These are phyloP conservation scores for Cecropterus lyciades DNA, from an alignment of 1,140 invertebrate species.

Conservation along the genomic window DNA sequence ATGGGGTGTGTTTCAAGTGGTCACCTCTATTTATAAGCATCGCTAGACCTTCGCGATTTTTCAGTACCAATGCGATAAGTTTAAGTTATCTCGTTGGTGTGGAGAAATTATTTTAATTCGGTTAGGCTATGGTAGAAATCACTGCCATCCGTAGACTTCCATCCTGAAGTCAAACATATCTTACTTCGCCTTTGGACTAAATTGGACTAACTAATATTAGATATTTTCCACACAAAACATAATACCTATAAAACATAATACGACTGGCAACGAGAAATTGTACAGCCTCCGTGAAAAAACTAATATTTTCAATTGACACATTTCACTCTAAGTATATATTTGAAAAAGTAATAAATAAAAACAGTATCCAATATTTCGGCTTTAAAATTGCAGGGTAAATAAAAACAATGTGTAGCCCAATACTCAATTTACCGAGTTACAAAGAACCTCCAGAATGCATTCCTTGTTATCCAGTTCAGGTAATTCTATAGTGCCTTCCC, in stretches of 20 bases:
- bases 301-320: slow-evolving; percentile 13
- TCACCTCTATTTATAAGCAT: slow-evolving; percentile 40
- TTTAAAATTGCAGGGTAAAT: slow-evolving; percentile 1
- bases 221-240: too few relatives aligned
- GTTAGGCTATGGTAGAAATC: background rate
- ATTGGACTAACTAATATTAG: too few relatives aligned
- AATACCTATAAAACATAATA: background rate
- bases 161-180: background rate
- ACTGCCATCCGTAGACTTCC: background rate
- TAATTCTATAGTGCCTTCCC: slow-evolving; percentile 20
- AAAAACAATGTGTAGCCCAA: slow-evolving; percentile 58
- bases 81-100: slow-evolving; percentile 36
- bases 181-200: too few relatives aligned
- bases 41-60: slow-evolving; percentile 27
- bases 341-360: background rate
- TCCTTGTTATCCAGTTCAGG: slow-evolving; percentile 57
- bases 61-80: slow-evolving; percentile 12
- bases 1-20: background rate
- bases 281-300: background rate
- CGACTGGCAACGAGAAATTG: background rate
- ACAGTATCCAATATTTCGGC: background rate
- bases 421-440: slow-evolving; percentile 57
- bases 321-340: background rate
- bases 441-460: slow-evolving; percentile 55
- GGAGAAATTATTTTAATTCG: background rate